Base-by-base conservation (phyloP, 1,140 invertebrate genomes). In the Drosophila paulistorum region DNA sequence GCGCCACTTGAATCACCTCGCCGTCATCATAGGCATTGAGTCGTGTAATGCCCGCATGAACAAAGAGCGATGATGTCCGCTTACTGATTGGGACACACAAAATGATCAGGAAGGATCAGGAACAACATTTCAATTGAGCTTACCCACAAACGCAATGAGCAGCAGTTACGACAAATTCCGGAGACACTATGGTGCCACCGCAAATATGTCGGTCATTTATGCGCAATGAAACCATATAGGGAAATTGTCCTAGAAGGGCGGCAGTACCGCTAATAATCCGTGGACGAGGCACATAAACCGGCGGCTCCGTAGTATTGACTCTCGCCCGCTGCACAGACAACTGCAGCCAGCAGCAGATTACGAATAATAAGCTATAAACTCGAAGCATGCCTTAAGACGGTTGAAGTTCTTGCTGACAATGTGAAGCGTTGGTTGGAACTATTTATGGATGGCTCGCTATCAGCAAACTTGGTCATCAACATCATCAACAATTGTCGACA, bases 111-210 rank as follows among this genome's bases (percentile, higher is more conserved):
- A 20, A 9, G 9, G 11, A 33, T 3, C 9, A 7, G 20, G 20
- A 23, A 1, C 35, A n/a, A 1, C 17, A 51, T 20, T 81, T 71
- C 48, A 42, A 0, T 14, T n/a, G 0, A 39, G 75, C 79, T 23
- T 66, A 58, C 45, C n/a, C 5, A 30, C 65, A 54, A 13, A 90
- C 79, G 58, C 94, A 95, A 68, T 95, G 94, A 54, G 93, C 94
- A 3, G 94, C 94, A 0, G 94, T 95, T 1, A 95, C 77, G 20
- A 95, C 90, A 73, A 92, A 93, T 64, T 90, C 85, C 0, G 74
- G 54, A 6, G 91, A 92, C 6, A 95, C 83, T 5, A 95, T 93
- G 9, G 94, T 93, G 39, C 94, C 94, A 20, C 94, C 94, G 51
- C 94, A 95, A n/a, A 91, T 84, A 39, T 93, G 93, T 0, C 63